Conservation (phyloP, 2,797 vertebrate genomes). For the Allobates femoralis region DNA sequence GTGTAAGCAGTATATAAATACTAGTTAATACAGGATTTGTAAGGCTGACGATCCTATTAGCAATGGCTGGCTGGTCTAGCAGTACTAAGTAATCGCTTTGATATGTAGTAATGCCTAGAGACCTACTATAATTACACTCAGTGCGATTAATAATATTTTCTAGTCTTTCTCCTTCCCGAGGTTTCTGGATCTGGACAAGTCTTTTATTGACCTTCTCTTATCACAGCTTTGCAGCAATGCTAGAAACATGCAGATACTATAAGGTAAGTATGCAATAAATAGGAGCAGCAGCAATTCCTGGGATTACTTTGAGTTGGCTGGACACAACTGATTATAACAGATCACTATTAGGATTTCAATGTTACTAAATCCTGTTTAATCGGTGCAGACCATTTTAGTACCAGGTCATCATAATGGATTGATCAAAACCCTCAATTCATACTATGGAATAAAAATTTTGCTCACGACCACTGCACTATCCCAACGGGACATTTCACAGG, state of each 20-base stretch:
- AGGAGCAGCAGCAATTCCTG: not conserved
- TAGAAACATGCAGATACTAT: not conserved
- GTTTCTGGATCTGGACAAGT: not conserved
- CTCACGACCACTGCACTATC: too few species aligned
- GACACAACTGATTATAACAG: not conserved
- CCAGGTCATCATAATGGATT: too few species aligned
- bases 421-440: too few species aligned
- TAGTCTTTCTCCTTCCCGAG: not conserved
- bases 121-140: not conserved
- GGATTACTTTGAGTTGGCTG: constrained; percentile 1
- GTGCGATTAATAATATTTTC: not conserved
- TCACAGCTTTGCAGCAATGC: constrained; percentile 9
- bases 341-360: not conserved
- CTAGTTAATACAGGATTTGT: not conserved
- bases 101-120: not conserved
- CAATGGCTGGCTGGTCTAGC: not conserved
- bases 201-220: constrained; percentile 16
- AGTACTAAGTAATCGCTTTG: not conserved
- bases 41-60: not conserved
- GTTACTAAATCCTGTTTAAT: not conserved
- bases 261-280: not conserved
- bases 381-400: not conserved
- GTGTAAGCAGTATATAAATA: not conserved
- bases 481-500: too few species aligned
- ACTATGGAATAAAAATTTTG: not conserved